A percentile compares a stretch with the other conserved stretches of the same genome.
Conservation (phyloP, 2,888 invertebrate species). For the Nomada ferruginata region DNA sequence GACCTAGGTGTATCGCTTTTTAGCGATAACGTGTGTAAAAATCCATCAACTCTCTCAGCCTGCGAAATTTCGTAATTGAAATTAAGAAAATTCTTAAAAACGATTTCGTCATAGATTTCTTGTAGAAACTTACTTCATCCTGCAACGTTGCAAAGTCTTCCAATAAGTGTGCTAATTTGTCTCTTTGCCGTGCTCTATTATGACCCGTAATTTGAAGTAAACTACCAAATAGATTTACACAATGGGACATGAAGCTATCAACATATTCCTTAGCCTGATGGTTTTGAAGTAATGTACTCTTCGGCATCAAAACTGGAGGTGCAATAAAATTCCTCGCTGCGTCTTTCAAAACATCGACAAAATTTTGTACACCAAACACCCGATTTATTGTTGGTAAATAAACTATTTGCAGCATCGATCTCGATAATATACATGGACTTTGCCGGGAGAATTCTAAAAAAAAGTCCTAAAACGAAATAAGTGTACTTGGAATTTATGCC, state of each 20-base stretch:
- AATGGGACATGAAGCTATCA: slow-evolving; percentile 94
- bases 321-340: slow-evolving; percentile 94
- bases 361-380: slow-evolving; percentile 87
- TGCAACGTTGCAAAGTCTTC: slow-evolving; percentile 96
- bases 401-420: slow-evolving; percentile 94
- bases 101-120: slow-evolving; percentile 28
- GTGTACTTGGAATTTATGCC: slow-evolving; percentile 55
- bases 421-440: slow-evolving; percentile 95
- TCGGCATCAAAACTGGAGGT: slow-evolving; percentile 93
- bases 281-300: slow-evolving; percentile 88
- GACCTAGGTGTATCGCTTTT: slow-evolving; percentile 89
- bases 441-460: slow-evolving; percentile 96
- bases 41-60: slow-evolving; percentile 96
- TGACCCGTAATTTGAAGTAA: slow-evolving; percentile 96
- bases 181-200: slow-evolving; percentile 97
- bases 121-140: slow-evolving; percentile 90
- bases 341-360: slow-evolving; percentile 93
- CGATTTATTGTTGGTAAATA: slow-evolving; percentile 86
- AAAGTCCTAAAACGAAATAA: slow-evolving; percentile 89
- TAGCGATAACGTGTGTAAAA: slow-evolving; percentile 89
- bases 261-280: slow-evolving; percentile 93
- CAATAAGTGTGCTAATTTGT: slow-evolving; percentile 94
- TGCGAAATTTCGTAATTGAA: slow-evolving; percentile 78
- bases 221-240: slow-evolving; percentile 93
- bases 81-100: slow-evolving; percentile 6